Evolutionary conservation across 2,113 vertebrate genomes (phyloP), one percentile per base, ranked within the genome.

Genomic region (Zeus faber): DNA sequence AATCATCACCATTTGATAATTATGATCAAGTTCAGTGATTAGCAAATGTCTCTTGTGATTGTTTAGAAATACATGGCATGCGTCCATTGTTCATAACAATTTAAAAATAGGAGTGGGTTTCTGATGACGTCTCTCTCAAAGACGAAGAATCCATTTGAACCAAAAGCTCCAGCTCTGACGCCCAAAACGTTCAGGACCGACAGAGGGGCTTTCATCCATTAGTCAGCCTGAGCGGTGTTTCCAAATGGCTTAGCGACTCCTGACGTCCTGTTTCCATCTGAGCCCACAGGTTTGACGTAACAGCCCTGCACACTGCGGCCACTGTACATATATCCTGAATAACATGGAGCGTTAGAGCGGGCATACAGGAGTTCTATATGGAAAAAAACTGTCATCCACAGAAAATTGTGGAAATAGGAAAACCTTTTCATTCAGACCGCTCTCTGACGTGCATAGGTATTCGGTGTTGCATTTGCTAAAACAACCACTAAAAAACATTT

Each of bases 171-270:
- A 10, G 31, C n/a, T n/a, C n/a, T n/a, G n/a, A n/a, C n/a, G n/a
- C n/a, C n/a, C n/a, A n/a, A n/a, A n/a, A n/a, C n/a, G 55, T 63
- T 24, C 22, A 8, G 44, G 44, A 50, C 13, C 51, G 25, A 84
- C 60, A 80, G 53, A 77, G 41, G 18, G 43, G 40, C 74, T 72
- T 79, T 83, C 50, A 70, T 74, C 59, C 49, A 49, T 58, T 51
- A 45, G 16, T 3, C 6, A 46, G 46, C 52, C 52, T 58, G 46
- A 37, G 16, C 21, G 51, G 47, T 43, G 60, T 70, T 76, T 72
- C 27, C 43, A 62, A 74, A 58, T 21, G 39, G 65, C 49, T 47
- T 11, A 6, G 16, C 49, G 58, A 40, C 53, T 29, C n/a, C 10
- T 65, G 59, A 67, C 14, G 11, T 58, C 17, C 20, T 46, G 6